These are phyloP conservation scores for Anarhynchus alexandrinus DNA, from an alignment of 2,113 vertebrate species.

Conservation along the genomic window DNA sequence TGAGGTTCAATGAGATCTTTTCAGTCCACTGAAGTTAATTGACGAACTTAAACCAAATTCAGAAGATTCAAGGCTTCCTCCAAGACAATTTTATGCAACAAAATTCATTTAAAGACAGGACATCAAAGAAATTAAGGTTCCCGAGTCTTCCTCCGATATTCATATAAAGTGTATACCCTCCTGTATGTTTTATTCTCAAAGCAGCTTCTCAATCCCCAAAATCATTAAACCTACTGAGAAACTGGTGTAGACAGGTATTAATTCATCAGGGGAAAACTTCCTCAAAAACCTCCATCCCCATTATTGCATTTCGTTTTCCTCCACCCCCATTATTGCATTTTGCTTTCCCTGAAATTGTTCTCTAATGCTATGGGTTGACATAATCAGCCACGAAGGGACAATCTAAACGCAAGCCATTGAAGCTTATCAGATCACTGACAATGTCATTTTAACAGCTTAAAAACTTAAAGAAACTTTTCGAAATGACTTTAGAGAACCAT, in stretches of 20 bases:
- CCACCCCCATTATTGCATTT: background rate
- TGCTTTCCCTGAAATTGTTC: background rate
- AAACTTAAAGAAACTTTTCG: background rate
- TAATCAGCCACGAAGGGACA: background rate
- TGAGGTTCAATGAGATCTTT: background rate
- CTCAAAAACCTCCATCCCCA: background rate
- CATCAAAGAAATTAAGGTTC: background rate
- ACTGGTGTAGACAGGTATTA: background rate
- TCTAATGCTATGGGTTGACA: background rate
- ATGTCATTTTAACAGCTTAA: background rate
- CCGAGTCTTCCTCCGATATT: background rate
- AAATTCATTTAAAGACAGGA: background rate
- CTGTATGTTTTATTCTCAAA: background rate
- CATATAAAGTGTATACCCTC: background rate
- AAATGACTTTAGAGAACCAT: background rate
- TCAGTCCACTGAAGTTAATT: background rate
- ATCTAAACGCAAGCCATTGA: background rate
- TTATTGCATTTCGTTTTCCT: background rate
- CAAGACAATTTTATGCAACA: background rate
- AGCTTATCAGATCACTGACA: background rate
- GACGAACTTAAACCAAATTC: background rate
- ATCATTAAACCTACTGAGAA: background rate
- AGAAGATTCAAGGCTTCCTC: background rate
- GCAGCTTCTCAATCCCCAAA: background rate
- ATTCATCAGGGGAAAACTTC: background rate